Conservation (phyloP, 2,888 invertebrate species). For the Oscheius sp. region DNA sequence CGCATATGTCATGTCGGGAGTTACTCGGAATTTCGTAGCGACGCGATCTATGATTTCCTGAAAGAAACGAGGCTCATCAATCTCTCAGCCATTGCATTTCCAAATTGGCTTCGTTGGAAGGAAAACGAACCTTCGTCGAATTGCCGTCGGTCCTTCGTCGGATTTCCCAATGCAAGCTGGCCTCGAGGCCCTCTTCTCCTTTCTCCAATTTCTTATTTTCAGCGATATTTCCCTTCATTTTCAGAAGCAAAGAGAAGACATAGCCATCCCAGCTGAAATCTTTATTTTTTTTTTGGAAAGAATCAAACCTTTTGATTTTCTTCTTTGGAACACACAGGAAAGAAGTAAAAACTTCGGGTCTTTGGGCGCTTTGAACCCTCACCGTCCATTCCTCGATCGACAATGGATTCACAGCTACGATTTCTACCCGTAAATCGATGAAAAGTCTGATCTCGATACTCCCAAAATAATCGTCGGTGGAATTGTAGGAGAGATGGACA, state of each 20-base stretch:
- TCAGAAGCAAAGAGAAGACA: constrained; percentile 43
- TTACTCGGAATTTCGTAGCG: constrained; percentile 51
- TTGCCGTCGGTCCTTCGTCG: constrained; percentile 2
- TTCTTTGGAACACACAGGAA: constrained; percentile 42
- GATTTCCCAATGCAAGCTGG: constrained; percentile 32
- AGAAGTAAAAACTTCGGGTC: constrained; percentile 53
- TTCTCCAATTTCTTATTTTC: constrained; percentile 24
- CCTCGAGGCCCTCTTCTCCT: constrained; percentile 24
- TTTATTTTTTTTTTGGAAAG: not conserved
- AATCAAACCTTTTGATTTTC: constrained; percentile 36
- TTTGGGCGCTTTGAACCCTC: constrained; percentile 43
- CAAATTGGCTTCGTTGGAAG: not conserved
- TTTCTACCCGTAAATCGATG: constrained; percentile 59
- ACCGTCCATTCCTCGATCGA: constrained; percentile 52
- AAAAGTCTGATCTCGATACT: constrained; percentile 52
- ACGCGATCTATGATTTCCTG: constrained; percentile 34
- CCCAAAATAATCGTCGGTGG: constrained; percentile 24
- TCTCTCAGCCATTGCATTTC: too few species aligned
- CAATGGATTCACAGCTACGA: constrained; percentile 56
- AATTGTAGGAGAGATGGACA: constrained; percentile 45
- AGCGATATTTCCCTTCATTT: constrained; percentile 29
- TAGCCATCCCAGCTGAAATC: constrained; percentile 47
- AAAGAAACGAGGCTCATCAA: not conserved
- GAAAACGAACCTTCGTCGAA: constrained; percentile 14
- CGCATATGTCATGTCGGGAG: constrained; percentile 40